Evolutionary conservation across 2,797 vertebrate genomes (phyloP), one percentile per base, ranked within the genome.

Genomic region (Gymnothorax javanicus): DNA sequence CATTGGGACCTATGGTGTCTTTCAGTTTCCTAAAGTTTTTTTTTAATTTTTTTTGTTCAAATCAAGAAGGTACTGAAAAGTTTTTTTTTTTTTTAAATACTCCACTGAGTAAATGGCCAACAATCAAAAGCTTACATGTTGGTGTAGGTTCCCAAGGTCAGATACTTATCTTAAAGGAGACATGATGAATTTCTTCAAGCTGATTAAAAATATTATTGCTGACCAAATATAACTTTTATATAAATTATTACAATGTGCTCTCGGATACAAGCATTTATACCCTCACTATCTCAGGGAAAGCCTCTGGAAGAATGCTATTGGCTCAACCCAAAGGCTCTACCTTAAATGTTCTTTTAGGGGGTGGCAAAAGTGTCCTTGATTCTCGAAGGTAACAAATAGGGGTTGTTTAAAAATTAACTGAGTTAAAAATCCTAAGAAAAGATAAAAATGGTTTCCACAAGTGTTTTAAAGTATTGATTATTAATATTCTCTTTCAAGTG

Each of bases 361-460:
- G 91, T 93, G 92, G 93, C 91, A 92, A 84, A 93, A 92, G 94
- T 94, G 94, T 94, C 94, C 95, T 95, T 93, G 93, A 92, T 95
- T 90, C 93, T 95, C 91, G 90, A 87, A 93, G 88, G 90, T 92
- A 94, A 94, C 93, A 93, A 92, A 94, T 93, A 94, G 93, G 87
- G 91, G 89, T 92, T 92, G 95, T 93, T 96, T 96, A 96, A 96
- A 91, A 79, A 96, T 97, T 96, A 96, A 96, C 96, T 86, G 89
- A 93, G 94, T 92, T 94, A 94, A 96, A 95, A 96, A 96, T 85
- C 54, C 89, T 88, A 86, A 90, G 89, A 82, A 88, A 90, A 94
- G 94, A 95, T 95, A 95, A 95, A 93, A 91, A 88, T 73, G 81
- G 88, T 89, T 90, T 90, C 91, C 91, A 92, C 92, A 88, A 71